Base-by-base conservation (phyloP, 2,113 vertebrate genomes). In the Orthochromis indermauri region DNA sequence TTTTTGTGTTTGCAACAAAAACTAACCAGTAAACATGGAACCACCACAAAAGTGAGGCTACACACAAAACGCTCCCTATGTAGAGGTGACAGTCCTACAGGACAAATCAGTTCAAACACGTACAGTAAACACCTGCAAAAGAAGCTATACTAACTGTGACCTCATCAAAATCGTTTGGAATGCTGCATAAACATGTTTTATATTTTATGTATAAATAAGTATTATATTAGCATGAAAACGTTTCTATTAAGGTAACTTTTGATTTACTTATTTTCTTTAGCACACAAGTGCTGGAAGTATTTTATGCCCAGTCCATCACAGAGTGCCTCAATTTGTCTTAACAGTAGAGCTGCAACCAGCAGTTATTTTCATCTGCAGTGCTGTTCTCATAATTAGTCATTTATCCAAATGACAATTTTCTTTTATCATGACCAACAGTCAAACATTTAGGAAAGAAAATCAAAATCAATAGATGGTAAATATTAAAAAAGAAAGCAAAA, bases 201-300 rank as follows among this genome's bases (percentile, higher is more conserved):
- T 53, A 61, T 83, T 66, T 71, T 83, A 76, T 68, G 88, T 91
- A 54, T 85, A 76, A 88, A 84, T 66, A 90, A 85, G 7, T 35
- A 55, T 42, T 83, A 40, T 26, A 17, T 86, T 51, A 31, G 83
- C 68, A 31, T 49, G 54, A 89, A 87, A 87, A 71, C 12, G 0
- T 45, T 73, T 47, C 40, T 73, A 9, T 73, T 24, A 71, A 42
- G 37, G 12, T 42, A 42, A 71, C 37, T 26, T 73, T 3, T 73
- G 21, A 45, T 0, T 45, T 26, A 17, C 40, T 54, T 54, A 24
- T 47, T 28, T 26, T 26, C 14, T 63, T 91, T 81, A 49, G 47
- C 76, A 80, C 11, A n/a, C 66, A 73, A 26, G 33, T 45, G 61
- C 42, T 83, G 68, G 37, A 76, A 81, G 21, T 28, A 73, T 47